Conservation (phyloP, 2,113 vertebrate genomes). For the Lepisosteus oculatus region DNA sequence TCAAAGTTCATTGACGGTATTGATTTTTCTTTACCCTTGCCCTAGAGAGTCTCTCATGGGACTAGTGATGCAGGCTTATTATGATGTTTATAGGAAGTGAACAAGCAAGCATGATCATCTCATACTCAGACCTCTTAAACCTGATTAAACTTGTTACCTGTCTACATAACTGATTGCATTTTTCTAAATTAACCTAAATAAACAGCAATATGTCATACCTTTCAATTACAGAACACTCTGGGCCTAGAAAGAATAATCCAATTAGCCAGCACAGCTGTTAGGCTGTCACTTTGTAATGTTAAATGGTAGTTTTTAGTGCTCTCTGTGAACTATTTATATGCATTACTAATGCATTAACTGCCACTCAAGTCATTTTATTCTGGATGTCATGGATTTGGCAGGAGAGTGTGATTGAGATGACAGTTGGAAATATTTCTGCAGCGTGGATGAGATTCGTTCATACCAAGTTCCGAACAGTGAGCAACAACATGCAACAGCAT, state of each 20-base stretch:
- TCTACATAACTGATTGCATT: conserved; percentile 2
- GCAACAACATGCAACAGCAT: too few relatives aligned
- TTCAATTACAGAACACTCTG: conserved; percentile 3
- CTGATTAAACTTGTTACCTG: conserved; percentile 9
- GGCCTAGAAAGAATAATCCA: neutral
- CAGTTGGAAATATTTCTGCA: too few relatives aligned
- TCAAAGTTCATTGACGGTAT: too few relatives aligned
- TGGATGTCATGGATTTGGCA: neutral
- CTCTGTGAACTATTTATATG: neutral
- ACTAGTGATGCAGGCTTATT: neutral
- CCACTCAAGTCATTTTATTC: neutral
- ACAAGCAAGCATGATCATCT: neutral
- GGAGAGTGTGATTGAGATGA: neutral
- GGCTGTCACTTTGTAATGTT: neutral
- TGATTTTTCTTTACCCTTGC: too few relatives aligned
- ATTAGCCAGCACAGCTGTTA: conserved; percentile 5
- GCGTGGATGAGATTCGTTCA: too few relatives aligned
- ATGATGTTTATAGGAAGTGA: neutral
- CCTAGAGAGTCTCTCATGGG: too few relatives aligned
- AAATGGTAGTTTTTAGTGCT: neutral
- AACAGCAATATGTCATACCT: conserved; percentile 15
- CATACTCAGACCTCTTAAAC: neutral
- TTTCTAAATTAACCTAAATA: conserved; percentile 45
- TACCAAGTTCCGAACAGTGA: too few relatives aligned
- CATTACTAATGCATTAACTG: neutral